phyloP scores from a whole-genome alignment of 2,888 invertebrate species.

The Disparrhopalites patrizii region DNA sequence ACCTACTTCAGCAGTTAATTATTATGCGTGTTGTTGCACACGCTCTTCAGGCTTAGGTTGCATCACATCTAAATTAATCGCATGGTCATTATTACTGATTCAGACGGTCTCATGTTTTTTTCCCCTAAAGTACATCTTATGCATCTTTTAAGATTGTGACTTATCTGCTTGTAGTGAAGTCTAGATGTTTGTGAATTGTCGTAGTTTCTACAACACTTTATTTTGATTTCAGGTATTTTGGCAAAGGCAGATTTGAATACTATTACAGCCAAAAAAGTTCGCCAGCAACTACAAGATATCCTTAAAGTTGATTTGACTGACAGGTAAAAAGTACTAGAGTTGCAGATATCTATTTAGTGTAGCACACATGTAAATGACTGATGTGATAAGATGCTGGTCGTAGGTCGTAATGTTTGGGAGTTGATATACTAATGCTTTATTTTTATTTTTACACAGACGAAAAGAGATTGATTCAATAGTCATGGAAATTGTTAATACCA shows the following conservation, averaged over 20 bases:
- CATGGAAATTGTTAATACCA: constrained; percentile 65
- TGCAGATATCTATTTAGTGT: too few species aligned
- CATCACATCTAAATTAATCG: too few species aligned
- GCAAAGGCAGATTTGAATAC: constrained; percentile 79
- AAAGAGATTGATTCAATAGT: constrained; percentile 83
- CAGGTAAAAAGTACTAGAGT: constrained; percentile 57
- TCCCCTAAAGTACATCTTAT: too few species aligned
- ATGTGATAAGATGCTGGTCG: neutral
- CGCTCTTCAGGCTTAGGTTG: too few species aligned
- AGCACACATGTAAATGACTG: neutral
- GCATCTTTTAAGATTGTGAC: too few species aligned
- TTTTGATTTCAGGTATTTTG: constrained; percentile 70
- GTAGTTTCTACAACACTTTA: too few species aligned
- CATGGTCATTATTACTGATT: too few species aligned
- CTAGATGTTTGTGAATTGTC: too few species aligned
- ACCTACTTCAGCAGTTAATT: neutral
- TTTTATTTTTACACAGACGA: constrained; percentile 59
- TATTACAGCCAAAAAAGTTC: constrained; percentile 83
- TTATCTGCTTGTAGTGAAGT: too few species aligned
- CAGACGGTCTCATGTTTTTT: too few species aligned
- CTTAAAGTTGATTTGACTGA: constrained; percentile 69
- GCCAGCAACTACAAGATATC: constrained; percentile 77
- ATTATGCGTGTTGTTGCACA: neutral
- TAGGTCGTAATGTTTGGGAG: too few species aligned
- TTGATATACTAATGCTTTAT: neutral